Conservation (phyloP, 2,113 vertebrate genomes). For the Monopterus albus region DNA sequence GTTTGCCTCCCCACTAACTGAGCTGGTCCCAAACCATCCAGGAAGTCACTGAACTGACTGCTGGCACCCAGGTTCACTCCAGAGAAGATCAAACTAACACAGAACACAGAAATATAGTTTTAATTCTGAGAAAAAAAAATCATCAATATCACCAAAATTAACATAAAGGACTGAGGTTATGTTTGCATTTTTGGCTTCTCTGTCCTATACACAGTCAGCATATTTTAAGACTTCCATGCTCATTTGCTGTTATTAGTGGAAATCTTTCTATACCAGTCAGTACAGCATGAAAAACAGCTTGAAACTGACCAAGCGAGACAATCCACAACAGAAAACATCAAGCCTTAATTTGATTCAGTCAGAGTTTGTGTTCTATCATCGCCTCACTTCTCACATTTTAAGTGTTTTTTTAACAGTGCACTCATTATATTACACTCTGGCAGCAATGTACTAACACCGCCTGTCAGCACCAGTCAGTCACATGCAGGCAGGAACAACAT, state of each 20-base stretch:
- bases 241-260: background rate
- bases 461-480: slow-evolving; percentile 11
- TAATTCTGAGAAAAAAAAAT: background rate
- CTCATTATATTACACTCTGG: slow-evolving; percentile 22
- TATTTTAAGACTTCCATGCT: background rate
- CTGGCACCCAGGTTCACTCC: slow-evolving; percentile 93
- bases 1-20: slow-evolving; percentile 97
- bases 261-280: slow-evolving; percentile 3
- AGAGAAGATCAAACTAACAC: slow-evolving; percentile 91
- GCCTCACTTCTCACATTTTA: background rate
- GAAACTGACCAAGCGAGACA: background rate
- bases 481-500: background rate
- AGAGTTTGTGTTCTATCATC: slow-evolving; percentile 16
- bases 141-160: too few relatives aligned
- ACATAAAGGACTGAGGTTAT: too few relatives aligned
- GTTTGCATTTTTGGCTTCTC: too few relatives aligned
- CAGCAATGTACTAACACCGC: too few relatives aligned
- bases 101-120: background rate
- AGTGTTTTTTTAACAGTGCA: background rate
- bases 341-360: slow-evolving; percentile 19
- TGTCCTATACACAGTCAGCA: slow-evolving; percentile 8
- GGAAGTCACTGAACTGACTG: slow-evolving; percentile 97
- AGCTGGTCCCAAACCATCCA: slow-evolving; percentile 96
- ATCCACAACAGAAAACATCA: slow-evolving; percentile 30
- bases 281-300: slow-evolving; percentile 11